Evolutionary conservation across 2,888 invertebrate species (phyloP).

Genomic region (Lasioglossum leucozonium): DNA sequence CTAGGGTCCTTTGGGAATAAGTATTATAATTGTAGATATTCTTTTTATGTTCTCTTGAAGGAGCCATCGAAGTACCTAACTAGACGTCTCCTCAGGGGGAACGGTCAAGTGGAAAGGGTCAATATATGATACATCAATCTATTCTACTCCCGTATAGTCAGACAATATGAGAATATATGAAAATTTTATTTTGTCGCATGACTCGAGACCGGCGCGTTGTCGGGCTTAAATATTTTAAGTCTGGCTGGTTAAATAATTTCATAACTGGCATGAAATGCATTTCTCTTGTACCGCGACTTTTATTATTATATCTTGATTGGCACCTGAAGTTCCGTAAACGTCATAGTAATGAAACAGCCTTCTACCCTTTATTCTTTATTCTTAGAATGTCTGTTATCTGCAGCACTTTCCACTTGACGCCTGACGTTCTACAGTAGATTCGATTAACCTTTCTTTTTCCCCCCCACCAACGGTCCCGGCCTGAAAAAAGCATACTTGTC

Average conservation of each 20-base stretch:
- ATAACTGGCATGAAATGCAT: slow-evolving; percentile 11
- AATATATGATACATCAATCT: background rate
- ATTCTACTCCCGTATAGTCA: background rate
- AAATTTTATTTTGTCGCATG: background rate
- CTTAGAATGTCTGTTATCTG: slow-evolving; percentile 24
- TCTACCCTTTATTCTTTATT: slow-evolving; percentile 14
- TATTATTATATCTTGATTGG: slow-evolving; percentile 40
- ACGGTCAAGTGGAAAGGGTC: background rate
- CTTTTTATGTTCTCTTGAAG: background rate
- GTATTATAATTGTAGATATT: background rate
- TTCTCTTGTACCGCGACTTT: slow-evolving; percentile 24
- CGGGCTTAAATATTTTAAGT: background rate
- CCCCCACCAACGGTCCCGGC: background rate
- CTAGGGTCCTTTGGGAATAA: too few relatives aligned
- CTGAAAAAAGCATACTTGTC: slow-evolving; percentile 26
- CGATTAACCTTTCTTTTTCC: slow-evolving; percentile 23
- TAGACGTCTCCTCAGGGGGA: background rate
- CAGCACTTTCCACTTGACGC: background rate
- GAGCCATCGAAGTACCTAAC: background rate
- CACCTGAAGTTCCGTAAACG: slow-evolving; percentile 18
- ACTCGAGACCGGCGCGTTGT: background rate
- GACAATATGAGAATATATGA: background rate
- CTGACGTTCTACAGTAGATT: slow-evolving; percentile 29
- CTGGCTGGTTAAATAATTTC: slow-evolving; percentile 7
- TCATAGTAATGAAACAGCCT: slow-evolving; percentile 38